A percentile compares a stretch with the other conserved stretches of the same genome.
These are phyloP conservation scores for Hypsopygia costalis DNA, from an alignment of 2,888 invertebrate species.

Conservation along the genomic window DNA sequence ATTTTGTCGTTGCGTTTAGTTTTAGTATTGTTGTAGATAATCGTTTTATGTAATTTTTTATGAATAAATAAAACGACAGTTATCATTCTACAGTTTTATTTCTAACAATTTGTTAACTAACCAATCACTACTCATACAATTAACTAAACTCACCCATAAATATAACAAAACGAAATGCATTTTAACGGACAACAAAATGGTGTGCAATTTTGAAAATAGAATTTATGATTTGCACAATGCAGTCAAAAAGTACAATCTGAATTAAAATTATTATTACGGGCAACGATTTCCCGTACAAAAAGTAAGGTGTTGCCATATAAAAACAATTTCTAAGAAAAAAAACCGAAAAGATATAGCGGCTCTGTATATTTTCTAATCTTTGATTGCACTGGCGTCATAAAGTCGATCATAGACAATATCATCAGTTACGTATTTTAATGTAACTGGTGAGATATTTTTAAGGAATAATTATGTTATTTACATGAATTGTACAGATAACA, in stretches of 20 bases:
- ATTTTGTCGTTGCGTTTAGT: conserved; percentile 1
- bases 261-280: not conserved
- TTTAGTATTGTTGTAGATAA: conserved; percentile 24
- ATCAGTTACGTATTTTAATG: too few relatives aligned
- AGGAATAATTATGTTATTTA: too few relatives aligned
- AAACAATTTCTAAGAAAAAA: too few relatives aligned
- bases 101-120: conserved; percentile 45
- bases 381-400: too few relatives aligned
- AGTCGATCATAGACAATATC: too few relatives aligned
- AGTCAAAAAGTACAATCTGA: not conserved
- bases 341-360: too few relatives aligned
- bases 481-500: not conserved
- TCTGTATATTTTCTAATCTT: too few relatives aligned
- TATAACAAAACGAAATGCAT: conserved; percentile 44
- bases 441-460: too few relatives aligned
- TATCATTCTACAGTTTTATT: conserved; percentile 42
- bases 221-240: not conserved
- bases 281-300: too few relatives aligned
- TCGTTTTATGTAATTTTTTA: conserved; percentile 22
- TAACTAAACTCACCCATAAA: conserved; percentile 38
- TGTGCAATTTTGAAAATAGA: conserved; percentile 4
- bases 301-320: too few relatives aligned
- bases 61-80: conserved; percentile 24
- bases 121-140: conserved; percentile 34
- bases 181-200: conserved; percentile 13